Evolutionary conservation across 2,113 vertebrate species (phyloP).

Genomic region (Sorex fumeus): DNA sequence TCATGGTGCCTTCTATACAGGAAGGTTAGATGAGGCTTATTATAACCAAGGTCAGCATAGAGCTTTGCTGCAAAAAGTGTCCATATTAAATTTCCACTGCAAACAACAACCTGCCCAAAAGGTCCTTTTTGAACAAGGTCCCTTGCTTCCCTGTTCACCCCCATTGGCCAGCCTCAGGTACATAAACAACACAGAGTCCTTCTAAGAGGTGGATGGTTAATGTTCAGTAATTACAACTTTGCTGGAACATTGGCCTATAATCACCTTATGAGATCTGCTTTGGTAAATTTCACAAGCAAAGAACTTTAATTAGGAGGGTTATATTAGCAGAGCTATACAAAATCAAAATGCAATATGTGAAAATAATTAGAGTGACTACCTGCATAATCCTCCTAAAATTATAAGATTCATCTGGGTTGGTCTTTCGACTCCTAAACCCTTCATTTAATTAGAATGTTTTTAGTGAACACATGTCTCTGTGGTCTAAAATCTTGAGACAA

Average conservation of each 20-base stretch:
- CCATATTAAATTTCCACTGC: constrained; percentile 17
- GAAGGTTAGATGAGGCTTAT: constrained; percentile 34
- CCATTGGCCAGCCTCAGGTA: not conserved
- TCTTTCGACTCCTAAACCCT: constrained; percentile 67
- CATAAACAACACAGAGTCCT: constrained; percentile 29
- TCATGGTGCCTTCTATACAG: constrained; percentile 30
- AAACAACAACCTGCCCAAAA: too few species aligned
- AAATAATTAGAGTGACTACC: constrained; percentile 79
- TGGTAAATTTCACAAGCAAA: constrained; percentile 72
- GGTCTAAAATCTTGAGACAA: constrained; percentile 62
- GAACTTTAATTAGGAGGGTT: constrained; percentile 67
- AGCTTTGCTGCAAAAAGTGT: constrained; percentile 55
- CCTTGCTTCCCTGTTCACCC: not conserved
- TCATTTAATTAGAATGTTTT: constrained; percentile 75
- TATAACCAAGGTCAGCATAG: constrained; percentile 34
- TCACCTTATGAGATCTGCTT: constrained; percentile 52
- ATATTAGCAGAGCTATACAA: constrained; percentile 61
- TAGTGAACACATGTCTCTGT: constrained; percentile 54
- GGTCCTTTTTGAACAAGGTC: not conserved
- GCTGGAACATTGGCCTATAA: constrained; percentile 64
- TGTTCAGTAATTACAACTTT: constrained; percentile 48
- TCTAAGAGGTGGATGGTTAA: constrained; percentile 59
- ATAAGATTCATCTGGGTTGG: constrained; percentile 67
- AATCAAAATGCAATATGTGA: constrained; percentile 70
- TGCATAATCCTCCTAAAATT: constrained; percentile 80